These are phyloP conservation scores for Heliconius melpomene DNA, from an alignment of 1,140 invertebrate species.

Conservation along the genomic window DNA sequence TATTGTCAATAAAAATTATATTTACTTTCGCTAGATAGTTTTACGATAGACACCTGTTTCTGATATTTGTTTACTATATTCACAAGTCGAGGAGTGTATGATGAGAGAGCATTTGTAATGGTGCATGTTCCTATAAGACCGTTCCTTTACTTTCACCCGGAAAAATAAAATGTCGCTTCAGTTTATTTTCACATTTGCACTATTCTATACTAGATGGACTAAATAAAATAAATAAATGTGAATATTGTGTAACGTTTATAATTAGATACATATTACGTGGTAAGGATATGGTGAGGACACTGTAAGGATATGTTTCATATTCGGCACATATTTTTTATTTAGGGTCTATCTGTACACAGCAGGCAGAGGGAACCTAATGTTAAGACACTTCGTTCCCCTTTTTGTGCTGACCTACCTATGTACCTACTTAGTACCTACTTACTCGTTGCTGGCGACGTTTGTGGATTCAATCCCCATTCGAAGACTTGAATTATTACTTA, in stretches of 20 bases:
- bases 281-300: too few relatives aligned
- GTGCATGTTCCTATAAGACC: constrained; percentile 30
- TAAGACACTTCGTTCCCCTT: too few relatives aligned
- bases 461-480: too few relatives aligned
- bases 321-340: too few relatives aligned
- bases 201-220: background rate
- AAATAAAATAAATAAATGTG: background rate
- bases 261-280: background rate
- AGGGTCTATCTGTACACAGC: too few relatives aligned
- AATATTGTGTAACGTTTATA: background rate
- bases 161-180: constrained; percentile 36
- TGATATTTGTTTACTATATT: constrained; percentile 18
- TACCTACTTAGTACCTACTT: too few relatives aligned
- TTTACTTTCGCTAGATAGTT: constrained; percentile 18
- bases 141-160: constrained; percentile 47
- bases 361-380: too few relatives aligned
- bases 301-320: too few relatives aligned
- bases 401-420: too few relatives aligned
- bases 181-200: constrained; percentile 16
- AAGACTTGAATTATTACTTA: too few relatives aligned
- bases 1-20: constrained; percentile 6
- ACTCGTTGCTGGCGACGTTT: too few relatives aligned
- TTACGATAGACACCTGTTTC: constrained; percentile 3
- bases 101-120: constrained; percentile 25
- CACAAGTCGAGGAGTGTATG: constrained; percentile 8